phyloP scores from a whole-genome alignment of 2,113 vertebrate genomes.

The Pteronura brasiliensis region DNA sequence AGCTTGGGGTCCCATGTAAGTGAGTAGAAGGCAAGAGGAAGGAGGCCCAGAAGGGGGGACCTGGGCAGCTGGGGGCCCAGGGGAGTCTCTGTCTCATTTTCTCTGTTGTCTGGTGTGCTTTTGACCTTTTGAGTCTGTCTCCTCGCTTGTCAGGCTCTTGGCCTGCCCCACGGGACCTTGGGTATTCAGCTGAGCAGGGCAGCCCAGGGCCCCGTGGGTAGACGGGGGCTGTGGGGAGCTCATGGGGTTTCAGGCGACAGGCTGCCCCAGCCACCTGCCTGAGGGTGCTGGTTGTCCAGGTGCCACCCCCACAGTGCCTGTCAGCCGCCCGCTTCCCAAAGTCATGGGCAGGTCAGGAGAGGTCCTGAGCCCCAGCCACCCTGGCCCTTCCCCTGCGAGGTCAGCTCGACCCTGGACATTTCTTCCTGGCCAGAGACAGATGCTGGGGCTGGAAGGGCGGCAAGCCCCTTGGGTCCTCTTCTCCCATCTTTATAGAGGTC shows the following conservation, averaged over 20 bases:
- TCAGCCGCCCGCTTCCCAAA: fast-evolving
- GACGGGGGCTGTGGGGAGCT: neutral
- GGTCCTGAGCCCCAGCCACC: neutral
- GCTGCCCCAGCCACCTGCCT: fast-evolving
- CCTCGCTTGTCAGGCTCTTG: neutral
- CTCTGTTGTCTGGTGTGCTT: neutral
- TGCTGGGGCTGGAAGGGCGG: neutral
- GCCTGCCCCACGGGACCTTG: fast-evolving
- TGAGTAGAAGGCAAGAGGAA: neutral
- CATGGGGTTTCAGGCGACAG: neutral
- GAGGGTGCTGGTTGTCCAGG: neutral
- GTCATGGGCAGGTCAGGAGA: neutral
- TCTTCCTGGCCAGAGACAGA: neutral
- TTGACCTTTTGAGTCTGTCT: neutral
- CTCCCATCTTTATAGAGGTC: neutral
- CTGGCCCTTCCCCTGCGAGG: neutral
- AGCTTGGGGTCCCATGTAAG: no score
- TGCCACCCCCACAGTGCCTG: neutral
- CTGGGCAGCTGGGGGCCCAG: no score
- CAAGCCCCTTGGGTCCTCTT: neutral
- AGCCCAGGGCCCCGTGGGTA: neutral
- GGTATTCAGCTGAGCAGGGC: neutral
- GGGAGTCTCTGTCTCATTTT: neutral
- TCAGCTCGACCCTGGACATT: neutral
- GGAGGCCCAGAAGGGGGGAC: neutral